Evolutionary conservation across 2,113 vertebrate genomes (phyloP).

Genomic region (human): DNA sequence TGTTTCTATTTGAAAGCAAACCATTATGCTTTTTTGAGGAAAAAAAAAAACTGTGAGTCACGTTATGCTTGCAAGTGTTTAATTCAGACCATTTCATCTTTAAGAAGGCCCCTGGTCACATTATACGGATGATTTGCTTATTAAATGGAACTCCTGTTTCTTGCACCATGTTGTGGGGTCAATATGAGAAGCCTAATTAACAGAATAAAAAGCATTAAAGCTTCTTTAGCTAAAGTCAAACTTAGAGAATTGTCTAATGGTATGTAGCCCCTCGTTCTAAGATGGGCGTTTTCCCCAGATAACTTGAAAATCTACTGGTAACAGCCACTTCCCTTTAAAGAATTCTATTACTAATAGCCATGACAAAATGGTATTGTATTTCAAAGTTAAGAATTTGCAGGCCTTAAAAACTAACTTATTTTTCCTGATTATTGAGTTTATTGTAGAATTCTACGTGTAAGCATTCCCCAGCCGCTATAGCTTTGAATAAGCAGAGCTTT

Average conservation of each 20-base stretch:
- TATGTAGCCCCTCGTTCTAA: background rate
- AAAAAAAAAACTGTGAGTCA: background rate
- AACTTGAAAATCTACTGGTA: conserved; percentile 17
- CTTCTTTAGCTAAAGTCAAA: conserved; percentile 23
- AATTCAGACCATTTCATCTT: background rate
- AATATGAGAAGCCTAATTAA: background rate
- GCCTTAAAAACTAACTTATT: conserved; percentile 58
- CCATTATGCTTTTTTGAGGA: too few species aligned
- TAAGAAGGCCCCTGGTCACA: background rate
- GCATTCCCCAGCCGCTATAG: conserved; percentile 64
- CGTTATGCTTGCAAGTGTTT: background rate
- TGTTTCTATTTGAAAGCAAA: background rate
- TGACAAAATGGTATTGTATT: conserved; percentile 25
- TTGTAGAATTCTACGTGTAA: conserved; percentile 66
- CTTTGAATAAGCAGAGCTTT: conserved; percentile 74
- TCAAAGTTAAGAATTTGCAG: background rate
- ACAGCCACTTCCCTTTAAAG: background rate
- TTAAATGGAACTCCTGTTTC: background rate
- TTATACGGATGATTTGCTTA: background rate
- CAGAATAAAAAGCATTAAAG: background rate
- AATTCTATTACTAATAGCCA: background rate
- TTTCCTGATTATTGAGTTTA: conserved; percentile 70
- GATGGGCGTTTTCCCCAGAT: background rate
- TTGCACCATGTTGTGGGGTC: background rate
- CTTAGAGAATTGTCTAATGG: background rate